Evolutionary conservation across 1,140 invertebrate species (phyloP), one percentile per base, ranked within the genome.

Genomic region (Stegodyphus mimosarum): DNA sequence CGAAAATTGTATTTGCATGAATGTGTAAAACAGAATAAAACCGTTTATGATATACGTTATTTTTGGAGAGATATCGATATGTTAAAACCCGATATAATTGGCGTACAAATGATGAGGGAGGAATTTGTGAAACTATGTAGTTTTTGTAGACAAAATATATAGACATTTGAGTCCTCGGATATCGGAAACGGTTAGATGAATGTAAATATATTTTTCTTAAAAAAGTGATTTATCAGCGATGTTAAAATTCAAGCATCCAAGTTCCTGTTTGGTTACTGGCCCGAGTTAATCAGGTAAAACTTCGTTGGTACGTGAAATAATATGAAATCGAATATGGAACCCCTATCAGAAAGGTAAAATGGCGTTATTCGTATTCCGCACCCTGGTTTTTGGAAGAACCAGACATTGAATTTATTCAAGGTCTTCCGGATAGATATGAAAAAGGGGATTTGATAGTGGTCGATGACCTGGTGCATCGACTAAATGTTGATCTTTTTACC

Each of bases 371-470:
- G 18, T 72, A 73, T 18, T 73, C 48, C 4, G 48, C 33, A 51
- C 70, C 79, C 7, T 83, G 70, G 79, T 83, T 83, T 33, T 63
- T 73, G 17, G 70, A 73, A 66, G 79, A 83, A 73, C 71, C 79
- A 73, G 60, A 17, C 6, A 64, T 83, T 53, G 70, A 73, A 15
- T 83, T 83, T 64, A 13, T 73, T 17, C 69, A 83, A 73, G 79
- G 70, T 50, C 49, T 73, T 11, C 79, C 70, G 10, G 79, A 83
- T 60, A 73, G 13, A n/a, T 72, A 64, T 50, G 69, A 83, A 18
- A 33, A 83, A 50, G 55, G 11, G 2, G 79, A 83, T 63, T 83
- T 83, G 18, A 50, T 83, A 63, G 69, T 83, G n/a, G n/a, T n/a
- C n/a, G 17, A 83, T 64, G 79, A 83, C 53, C 63, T 83, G 7